Evolutionary conservation across 2,888 invertebrate genomes (phyloP).

Genomic region (Auanema sp.): DNA sequence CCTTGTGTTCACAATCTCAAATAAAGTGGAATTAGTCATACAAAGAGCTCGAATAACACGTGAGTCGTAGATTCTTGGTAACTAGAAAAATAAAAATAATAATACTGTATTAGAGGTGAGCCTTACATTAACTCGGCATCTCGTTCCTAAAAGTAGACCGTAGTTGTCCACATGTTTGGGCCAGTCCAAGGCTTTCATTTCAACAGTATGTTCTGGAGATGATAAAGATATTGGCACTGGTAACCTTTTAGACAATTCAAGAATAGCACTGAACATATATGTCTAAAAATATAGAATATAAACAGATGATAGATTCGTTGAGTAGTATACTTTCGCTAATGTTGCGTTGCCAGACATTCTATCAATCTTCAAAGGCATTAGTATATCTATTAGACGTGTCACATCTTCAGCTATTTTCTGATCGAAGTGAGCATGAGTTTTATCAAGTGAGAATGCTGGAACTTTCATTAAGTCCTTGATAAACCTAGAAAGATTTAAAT

Average conservation of each 20-base stretch:
- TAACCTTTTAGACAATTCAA: conserved; percentile 39
- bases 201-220: conserved; percentile 45
- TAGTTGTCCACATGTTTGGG: conserved; percentile 26
- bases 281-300: conserved; percentile 16
- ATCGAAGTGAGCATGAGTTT: conserved; percentile 54
- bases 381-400: conserved; percentile 50
- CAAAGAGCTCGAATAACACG: conserved; percentile 37
- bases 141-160: conserved; percentile 33
- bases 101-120: neutral
- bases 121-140: conserved; percentile 25
- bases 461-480: conserved; percentile 50
- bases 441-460: conserved; percentile 52
- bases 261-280: conserved; percentile 31
- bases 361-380: conserved; percentile 47
- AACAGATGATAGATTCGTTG: neutral
- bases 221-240: conserved; percentile 50
- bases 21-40: conserved; percentile 35
- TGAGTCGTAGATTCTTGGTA: conserved; percentile 34
- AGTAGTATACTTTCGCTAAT: conserved; percentile 18
- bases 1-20: conserved; percentile 36
- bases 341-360: conserved; percentile 48
- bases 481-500: conserved; percentile 33
- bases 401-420: conserved; percentile 61
- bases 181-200: conserved; percentile 45
- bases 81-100: conserved; percentile 20